phyloP scores from a whole-genome alignment of 2,113 vertebrate genomes.

The Melanostigma gelatinosum region DNA sequence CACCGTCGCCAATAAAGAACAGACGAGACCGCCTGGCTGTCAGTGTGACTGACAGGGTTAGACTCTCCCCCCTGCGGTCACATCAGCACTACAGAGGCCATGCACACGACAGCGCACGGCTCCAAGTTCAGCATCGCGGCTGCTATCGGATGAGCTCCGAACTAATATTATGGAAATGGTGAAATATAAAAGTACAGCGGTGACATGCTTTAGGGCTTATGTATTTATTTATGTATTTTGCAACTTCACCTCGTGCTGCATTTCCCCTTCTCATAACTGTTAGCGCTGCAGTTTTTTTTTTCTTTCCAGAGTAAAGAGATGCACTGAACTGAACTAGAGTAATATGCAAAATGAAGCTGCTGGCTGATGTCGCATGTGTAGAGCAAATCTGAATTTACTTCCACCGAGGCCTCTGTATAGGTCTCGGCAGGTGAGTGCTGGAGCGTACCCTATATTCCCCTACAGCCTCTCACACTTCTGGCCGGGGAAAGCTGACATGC shows the following conservation, averaged over 20 bases:
- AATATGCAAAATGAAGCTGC: constrained; percentile 49
- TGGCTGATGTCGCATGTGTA: constrained; percentile 43
- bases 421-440: constrained; percentile 62
- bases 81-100: constrained; percentile 67
- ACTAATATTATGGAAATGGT: constrained; percentile 73
- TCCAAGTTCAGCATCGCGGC: constrained; percentile 63
- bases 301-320: constrained; percentile 47
- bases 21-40: constrained; percentile 75
- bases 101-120: constrained; percentile 56
- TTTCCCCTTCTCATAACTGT: constrained; percentile 69
- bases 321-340: constrained; percentile 35
- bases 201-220: constrained; percentile 73
- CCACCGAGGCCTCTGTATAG: constrained; percentile 45
- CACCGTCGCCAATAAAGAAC: constrained; percentile 61
- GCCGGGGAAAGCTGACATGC: constrained; percentile 69
- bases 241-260: constrained; percentile 74
- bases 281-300: constrained; percentile 72
- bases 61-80: constrained; percentile 70
- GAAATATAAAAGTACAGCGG: constrained; percentile 60
- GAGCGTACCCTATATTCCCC: constrained; percentile 56
- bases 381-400: constrained; percentile 62
- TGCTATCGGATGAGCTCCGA: constrained; percentile 49
- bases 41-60: constrained; percentile 76
- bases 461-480: constrained; percentile 51
- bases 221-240: constrained; percentile 80